These are phyloP conservation scores for Monodelphis domestica DNA, from an alignment of 2,797 vertebrate genomes.

Conservation along the genomic window DNA sequence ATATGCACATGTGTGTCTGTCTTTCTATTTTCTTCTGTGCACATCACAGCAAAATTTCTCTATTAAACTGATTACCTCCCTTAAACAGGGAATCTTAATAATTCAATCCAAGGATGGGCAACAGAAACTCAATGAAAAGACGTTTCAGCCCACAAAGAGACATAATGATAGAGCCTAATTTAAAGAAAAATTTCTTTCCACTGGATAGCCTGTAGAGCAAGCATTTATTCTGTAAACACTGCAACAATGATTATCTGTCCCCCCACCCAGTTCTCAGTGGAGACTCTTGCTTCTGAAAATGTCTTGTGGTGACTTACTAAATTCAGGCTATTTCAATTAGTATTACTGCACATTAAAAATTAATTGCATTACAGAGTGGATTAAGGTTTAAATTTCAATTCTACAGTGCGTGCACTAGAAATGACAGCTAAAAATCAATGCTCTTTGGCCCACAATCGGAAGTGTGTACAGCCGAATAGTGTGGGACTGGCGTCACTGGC, in stretches of 20 bases:
- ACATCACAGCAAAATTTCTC: constrained; percentile 13
- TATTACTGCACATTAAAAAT: constrained; percentile 99
- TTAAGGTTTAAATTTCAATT: constrained; percentile 95
- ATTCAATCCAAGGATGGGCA: constrained; percentile 45
- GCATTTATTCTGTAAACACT: constrained; percentile 87
- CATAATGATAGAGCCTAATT: constrained; percentile 74
- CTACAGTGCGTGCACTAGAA: constrained; percentile 84
- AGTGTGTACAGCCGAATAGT: constrained; percentile 64
- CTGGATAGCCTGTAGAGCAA: constrained; percentile 79
- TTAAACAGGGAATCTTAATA: constrained; percentile 59
- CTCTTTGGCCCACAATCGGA: constrained; percentile 85
- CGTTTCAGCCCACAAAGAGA: constrained; percentile 70
- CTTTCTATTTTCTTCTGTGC: constrained; percentile 15
- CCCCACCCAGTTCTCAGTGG: constrained; percentile 91
- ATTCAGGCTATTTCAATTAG: constrained; percentile 95
- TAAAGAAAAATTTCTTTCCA: constrained; percentile 71
- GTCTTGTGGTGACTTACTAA: constrained; percentile 92
- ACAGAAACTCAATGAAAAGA: constrained; percentile 64
- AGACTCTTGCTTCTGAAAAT: constrained; percentile 92
- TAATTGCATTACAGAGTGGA: constrained; percentile 94
- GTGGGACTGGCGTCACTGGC: constrained; percentile 78
- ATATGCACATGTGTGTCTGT: neutral
- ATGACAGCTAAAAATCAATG: constrained; percentile 92
- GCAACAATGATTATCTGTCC: constrained; percentile 92
- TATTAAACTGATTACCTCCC: constrained; percentile 51